phyloP scores from a whole-genome alignment of 1,140 invertebrate genomes.

The Cydia amplana region DNA sequence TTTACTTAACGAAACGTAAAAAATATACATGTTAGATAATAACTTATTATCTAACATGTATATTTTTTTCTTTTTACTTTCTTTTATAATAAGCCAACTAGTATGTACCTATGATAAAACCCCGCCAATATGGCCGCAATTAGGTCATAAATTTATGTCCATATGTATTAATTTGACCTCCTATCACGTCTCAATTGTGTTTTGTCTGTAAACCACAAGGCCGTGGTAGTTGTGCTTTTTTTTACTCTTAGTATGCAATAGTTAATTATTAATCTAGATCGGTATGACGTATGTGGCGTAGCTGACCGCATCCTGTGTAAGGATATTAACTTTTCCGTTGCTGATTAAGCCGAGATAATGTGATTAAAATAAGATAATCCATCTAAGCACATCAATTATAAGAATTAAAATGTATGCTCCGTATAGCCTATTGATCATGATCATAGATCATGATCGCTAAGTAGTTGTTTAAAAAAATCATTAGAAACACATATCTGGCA shows the following conservation, averaged over 20 bases:
- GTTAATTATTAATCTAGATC: neutral
- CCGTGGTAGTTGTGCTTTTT: neutral
- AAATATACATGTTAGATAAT: too few species aligned
- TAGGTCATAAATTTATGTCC: neutral
- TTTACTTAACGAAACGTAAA: too few species aligned
- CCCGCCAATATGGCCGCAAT: too few species aligned
- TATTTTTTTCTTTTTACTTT: too few species aligned
- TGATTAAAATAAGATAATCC: neutral
- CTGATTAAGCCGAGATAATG: neutral
- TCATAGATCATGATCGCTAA: neutral
- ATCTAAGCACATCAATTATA: neutral
- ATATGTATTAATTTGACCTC: neutral
- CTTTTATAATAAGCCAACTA: too few species aligned
- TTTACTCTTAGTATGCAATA: neutral
- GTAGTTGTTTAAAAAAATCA: too few species aligned
- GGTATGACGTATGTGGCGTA: neutral
- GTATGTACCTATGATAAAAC: too few species aligned
- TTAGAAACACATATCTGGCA: too few species aligned
- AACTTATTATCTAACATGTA: too few species aligned
- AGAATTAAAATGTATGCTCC: conserved; percentile 22
- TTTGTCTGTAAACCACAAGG: neutral
- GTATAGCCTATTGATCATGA: neutral
- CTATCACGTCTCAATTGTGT: neutral
- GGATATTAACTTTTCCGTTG: neutral
- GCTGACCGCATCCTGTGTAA: conserved; percentile 5